Conservation (phyloP, 2,113 vertebrate species). For the Alligator mississippiensis region DNA sequence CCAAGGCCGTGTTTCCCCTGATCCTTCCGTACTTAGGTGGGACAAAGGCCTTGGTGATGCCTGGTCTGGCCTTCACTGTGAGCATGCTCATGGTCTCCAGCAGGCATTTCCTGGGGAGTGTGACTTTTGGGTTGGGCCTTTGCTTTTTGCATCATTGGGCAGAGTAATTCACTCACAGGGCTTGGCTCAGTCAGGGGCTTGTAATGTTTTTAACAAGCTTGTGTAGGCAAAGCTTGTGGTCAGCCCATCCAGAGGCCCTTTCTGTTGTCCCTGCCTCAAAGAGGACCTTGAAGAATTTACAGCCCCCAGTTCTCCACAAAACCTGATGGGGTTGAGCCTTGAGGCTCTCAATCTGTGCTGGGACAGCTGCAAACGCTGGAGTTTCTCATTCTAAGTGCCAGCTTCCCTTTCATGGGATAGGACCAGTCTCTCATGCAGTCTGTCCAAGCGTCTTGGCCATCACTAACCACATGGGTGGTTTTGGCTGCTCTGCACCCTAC, state of each 20-base stretch:
- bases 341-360: background rate
- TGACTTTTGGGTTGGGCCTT: background rate
- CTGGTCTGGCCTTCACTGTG: background rate
- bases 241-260: rapidly evolving
- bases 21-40: background rate
- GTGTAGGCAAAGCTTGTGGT: rapidly evolving
- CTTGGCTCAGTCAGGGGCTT: background rate
- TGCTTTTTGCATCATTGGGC: background rate
- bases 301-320: background rate
- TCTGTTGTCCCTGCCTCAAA: background rate
- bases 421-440: background rate
- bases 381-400: background rate
- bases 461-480: background rate
- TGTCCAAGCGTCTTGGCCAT: background rate
- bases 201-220: background rate
- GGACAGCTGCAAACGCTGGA: background rate
- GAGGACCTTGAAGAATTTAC: background rate
- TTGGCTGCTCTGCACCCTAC: background rate
- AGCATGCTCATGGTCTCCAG: background rate
- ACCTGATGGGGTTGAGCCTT: background rate
- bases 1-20: background rate
- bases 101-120: rapidly evolving
- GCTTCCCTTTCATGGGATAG: background rate
- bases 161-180: background rate
- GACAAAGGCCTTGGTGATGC: background rate